Conservation (phyloP, 2,888 invertebrate genomes). For the Hypolimnas misippus region DNA sequence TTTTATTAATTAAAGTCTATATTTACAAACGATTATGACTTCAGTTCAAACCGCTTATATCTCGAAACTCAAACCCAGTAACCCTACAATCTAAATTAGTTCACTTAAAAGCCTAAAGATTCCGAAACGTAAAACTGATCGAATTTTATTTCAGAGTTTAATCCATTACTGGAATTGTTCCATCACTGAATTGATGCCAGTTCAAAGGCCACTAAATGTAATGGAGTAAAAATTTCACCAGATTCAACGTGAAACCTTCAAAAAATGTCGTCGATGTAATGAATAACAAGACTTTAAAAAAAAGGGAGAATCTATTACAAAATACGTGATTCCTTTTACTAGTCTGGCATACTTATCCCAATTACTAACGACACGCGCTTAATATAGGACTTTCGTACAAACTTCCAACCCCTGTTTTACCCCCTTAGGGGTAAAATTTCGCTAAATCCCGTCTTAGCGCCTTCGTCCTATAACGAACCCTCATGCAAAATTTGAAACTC, state of each 20-base stretch:
- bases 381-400: too few species aligned
- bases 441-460: too few species aligned
- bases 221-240: not conserved
- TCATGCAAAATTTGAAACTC: too few species aligned
- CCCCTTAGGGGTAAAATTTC: too few species aligned
- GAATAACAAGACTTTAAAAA: too few species aligned
- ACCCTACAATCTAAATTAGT: slow-evolving; percentile 47
- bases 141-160: slow-evolving; percentile 38
- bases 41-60: slow-evolving; percentile 36
- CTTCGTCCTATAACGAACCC: too few species aligned
- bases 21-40: not conserved
- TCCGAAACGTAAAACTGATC: slow-evolving; percentile 32
- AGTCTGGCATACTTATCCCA: too few species aligned
- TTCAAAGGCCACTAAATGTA: not conserved
- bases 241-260: not conserved
- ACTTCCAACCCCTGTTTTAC: too few species aligned
- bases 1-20: too few species aligned
- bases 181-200: slow-evolving; percentile 25
- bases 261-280: not conserved
- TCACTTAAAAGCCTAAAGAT: slow-evolving; percentile 39
- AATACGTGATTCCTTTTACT: too few species aligned
- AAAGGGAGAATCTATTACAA: too few species aligned
- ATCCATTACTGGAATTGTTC: slow-evolving; percentile 38
- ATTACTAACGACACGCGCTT: too few species aligned
- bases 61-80: slow-evolving; percentile 42